These are phyloP conservation scores for Lota lota DNA, from an alignment of 2,113 vertebrate genomes.

Conservation along the genomic window DNA sequence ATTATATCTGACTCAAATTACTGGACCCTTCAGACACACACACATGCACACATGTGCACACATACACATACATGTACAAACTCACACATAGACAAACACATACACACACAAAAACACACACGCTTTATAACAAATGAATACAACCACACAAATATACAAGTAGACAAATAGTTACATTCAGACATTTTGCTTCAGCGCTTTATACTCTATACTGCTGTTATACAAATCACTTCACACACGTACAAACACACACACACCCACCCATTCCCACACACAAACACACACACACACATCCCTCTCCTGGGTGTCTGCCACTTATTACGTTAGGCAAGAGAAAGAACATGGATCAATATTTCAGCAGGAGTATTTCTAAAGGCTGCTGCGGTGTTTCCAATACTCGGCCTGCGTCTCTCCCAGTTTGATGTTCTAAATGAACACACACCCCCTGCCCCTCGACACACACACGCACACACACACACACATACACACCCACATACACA, in stretches of 20 bases:
- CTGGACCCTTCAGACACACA: constrained; percentile 38
- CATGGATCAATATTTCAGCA: constrained; percentile 68
- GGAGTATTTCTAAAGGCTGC: constrained; percentile 70
- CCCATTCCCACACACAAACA: constrained; percentile 35
- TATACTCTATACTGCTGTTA: too few species aligned
- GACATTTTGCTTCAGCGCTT: background rate
- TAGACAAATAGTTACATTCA: background rate
- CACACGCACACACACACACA: too few species aligned
- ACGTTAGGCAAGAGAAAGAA: constrained; percentile 58
- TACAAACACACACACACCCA: constrained; percentile 16
- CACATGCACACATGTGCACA: constrained; percentile 19
- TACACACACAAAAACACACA: background rate
- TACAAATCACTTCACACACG: background rate
- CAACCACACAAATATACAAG: background rate
- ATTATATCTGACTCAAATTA: constrained; percentile 59
- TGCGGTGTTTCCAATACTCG: constrained; percentile 33
- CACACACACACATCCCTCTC: constrained; percentile 6
- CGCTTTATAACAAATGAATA: background rate
- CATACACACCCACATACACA: too few species aligned
- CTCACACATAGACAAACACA: background rate
- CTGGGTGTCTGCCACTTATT: constrained; percentile 71
- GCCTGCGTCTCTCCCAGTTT: constrained; percentile 29
- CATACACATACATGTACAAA: constrained; percentile 16
- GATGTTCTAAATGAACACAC: constrained; percentile 42
- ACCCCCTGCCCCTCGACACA: background rate